A percentile compares a stretch with the other conserved stretches of the same genome.
Conservation (phyloP, 2,797 vertebrate species). For the Nothura maculosa region DNA sequence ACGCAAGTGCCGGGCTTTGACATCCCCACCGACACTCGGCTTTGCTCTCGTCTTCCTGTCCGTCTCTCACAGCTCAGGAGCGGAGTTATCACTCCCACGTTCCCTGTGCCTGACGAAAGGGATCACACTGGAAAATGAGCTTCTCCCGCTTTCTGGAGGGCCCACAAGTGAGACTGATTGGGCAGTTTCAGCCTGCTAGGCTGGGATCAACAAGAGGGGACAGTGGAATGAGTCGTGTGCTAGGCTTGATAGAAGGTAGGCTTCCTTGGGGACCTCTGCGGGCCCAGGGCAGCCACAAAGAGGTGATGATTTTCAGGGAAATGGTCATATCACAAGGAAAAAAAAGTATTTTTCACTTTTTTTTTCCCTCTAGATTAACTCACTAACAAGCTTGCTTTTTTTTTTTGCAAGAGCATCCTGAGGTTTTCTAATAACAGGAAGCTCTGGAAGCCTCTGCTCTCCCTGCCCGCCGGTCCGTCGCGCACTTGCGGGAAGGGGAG, state of each 20-base stretch:
- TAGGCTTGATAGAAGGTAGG: not conserved
- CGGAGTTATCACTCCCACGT: not conserved
- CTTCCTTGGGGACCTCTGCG: not conserved
- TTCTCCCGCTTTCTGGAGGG: not conserved
- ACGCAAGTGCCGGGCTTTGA: not conserved
- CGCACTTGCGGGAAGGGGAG: not conserved
- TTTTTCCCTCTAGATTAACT: not conserved
- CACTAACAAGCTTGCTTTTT: not conserved
- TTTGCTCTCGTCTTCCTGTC: not conserved
- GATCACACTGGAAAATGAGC: not conserved
- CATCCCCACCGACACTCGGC: not conserved
- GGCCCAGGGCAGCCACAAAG: too few species aligned
- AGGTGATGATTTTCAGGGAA: not conserved
- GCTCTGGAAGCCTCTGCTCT: accelerated
- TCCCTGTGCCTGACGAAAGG: not conserved
- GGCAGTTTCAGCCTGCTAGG: accelerated
- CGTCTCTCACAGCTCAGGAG: not conserved
- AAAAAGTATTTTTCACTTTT: not conserved
- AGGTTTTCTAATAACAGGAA: slow-evolving; percentile 68
- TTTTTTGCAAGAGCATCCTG: not conserved
- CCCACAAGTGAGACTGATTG: not conserved
- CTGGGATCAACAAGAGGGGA: too few species aligned
- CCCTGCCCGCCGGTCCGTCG: not conserved
- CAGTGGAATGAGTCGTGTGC: not conserved
- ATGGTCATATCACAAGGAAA: not conserved